Conservation (phyloP, 2,888 invertebrate genomes). For the Trissoscelio sp. region DNA sequence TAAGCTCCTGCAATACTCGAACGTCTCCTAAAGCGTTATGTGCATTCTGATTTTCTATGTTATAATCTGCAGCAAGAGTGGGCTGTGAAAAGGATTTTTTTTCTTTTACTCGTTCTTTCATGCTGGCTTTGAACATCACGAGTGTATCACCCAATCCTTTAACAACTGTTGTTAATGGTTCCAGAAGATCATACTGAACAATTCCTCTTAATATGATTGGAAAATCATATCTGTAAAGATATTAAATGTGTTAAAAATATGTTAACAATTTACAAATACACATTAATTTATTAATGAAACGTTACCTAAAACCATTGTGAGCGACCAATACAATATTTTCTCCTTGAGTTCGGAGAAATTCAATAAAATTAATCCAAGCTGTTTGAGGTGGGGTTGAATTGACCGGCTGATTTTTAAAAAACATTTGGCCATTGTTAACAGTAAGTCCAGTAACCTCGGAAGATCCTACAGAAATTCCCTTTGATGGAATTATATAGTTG, state of each 20-base stretch:
- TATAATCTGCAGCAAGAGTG: conserved; percentile 9
- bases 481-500: background rate
- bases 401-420: background rate
- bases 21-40: conserved; percentile 31
- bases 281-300: too few relatives aligned
- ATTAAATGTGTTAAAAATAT: too few relatives aligned
- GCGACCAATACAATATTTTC: conserved; percentile 16
- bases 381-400: background rate
- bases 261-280: too few relatives aligned
- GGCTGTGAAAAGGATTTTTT: conserved; percentile 18
- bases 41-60: conserved; percentile 12
- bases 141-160: conserved; percentile 33
- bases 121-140: conserved; percentile 8
- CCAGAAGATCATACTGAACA: conserved; percentile 4
- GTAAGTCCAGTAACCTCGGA: background rate
- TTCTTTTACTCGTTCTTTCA: conserved; percentile 38
- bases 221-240: conserved; percentile 10
- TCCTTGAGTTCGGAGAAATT: background rate
- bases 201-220: background rate
- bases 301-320: too few relatives aligned
- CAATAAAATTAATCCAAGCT: background rate
- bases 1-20: background rate
- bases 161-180: conserved; percentile 31
- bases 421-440: background rate
- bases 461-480: background rate